Evolutionary conservation across 2,797 vertebrate species (phyloP).

Genomic region (Lepilemur septentrionalis): DNA sequence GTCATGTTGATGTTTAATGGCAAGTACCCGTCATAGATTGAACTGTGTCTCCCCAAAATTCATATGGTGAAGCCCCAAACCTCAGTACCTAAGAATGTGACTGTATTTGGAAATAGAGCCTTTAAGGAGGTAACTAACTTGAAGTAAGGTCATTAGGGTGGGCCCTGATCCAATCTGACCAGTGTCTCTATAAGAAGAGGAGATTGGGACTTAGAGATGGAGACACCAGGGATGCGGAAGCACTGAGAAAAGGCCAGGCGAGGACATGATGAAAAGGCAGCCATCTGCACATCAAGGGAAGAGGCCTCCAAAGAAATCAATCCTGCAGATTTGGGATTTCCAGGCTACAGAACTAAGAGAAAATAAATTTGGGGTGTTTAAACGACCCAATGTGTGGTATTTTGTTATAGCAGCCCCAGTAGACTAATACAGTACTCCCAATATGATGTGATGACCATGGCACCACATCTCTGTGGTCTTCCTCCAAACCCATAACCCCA

Average conservation of each 20-base stretch:
- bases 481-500: not conserved
- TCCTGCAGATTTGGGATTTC: not conserved
- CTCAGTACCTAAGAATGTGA: not conserved
- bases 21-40: not conserved
- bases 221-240: not conserved
- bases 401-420: not conserved
- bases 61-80: not conserved
- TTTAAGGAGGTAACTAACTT: not conserved
- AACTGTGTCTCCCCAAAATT: not conserved
- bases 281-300: not conserved
- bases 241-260: not conserved
- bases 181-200: not conserved
- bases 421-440: not conserved
- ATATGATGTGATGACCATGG: not conserved
- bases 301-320: not conserved
- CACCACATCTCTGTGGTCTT: not conserved
- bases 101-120: not conserved
- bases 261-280: not conserved
- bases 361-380: not conserved
- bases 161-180: not conserved
- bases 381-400: not conserved
- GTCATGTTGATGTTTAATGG: not conserved
- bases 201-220: not conserved
- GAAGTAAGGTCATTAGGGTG: not conserved
- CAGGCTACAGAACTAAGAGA: not conserved